Conservation (phyloP, 2,797 vertebrate species). For the Leptatherina wallacei region DNA sequence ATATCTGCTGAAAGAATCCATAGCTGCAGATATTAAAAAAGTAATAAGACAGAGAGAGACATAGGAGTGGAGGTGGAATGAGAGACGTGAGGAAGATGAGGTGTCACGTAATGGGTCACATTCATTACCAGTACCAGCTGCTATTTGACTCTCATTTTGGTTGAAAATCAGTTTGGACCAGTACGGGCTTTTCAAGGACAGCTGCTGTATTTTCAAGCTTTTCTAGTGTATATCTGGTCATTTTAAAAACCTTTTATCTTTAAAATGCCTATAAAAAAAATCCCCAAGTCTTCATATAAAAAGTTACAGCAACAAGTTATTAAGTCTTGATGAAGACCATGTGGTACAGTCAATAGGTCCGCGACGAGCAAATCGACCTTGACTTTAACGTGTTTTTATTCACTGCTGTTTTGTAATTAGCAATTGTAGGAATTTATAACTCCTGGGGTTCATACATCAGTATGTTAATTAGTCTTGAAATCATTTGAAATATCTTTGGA, state of each 20-base stretch:
- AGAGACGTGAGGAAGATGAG: conserved; percentile 51
- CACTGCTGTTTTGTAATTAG: background rate
- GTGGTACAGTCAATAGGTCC: background rate
- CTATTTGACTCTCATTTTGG: conserved; percentile 34
- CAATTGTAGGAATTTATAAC: background rate
- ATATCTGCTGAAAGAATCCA: conserved; percentile 66
- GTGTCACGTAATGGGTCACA: conserved; percentile 53
- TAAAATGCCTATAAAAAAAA: background rate
- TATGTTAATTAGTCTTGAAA: background rate
- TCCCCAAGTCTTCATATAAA: background rate
- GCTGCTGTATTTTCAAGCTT: background rate
- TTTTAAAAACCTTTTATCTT: conserved; percentile 5
- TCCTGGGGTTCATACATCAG: background rate
- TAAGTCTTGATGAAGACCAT: background rate
- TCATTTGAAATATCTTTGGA: background rate
- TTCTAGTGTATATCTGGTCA: conserved; percentile 17
- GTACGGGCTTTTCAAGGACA: conserved; percentile 15
- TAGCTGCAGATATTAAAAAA: conserved; percentile 77
- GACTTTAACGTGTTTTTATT: background rate
- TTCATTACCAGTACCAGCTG: conserved; percentile 63
- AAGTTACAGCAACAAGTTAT: conserved; percentile 3
- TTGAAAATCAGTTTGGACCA: conserved; percentile 19
- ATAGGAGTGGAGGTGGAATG: conserved; percentile 38
- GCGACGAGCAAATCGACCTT: background rate
- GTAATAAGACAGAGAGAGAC: conserved; percentile 59